Evolutionary conservation across 2,888 invertebrate species (phyloP).

Genomic region (Rhagonycha lutea): DNA sequence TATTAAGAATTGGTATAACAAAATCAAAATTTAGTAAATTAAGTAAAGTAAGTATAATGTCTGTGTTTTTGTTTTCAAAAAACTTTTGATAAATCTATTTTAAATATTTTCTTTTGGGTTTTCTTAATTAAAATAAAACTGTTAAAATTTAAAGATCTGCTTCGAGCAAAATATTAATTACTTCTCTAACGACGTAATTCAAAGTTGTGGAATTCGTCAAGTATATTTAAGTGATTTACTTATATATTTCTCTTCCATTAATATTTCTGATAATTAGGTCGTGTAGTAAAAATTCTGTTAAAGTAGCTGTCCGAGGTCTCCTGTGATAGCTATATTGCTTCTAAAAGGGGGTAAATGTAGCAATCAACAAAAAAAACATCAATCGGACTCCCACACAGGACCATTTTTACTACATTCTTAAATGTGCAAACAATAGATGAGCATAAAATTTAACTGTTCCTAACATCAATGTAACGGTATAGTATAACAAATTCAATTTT

Average conservation of each 20-base stretch:
- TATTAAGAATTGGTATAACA: conserved; percentile 4
- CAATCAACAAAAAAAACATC: neutral
- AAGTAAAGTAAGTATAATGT: neutral
- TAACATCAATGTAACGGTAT: neutral
- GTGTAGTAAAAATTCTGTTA: neutral
- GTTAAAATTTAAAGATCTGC: neutral
- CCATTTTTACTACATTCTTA: neutral
- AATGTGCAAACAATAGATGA: neutral
- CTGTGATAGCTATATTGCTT: neutral
- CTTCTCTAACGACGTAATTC: neutral
- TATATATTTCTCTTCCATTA: neutral
- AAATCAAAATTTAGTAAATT: neutral
- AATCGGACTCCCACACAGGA: neutral
- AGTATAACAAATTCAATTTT: neutral
- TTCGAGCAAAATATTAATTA: neutral
- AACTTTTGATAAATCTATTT: neutral
- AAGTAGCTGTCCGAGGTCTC: neutral
- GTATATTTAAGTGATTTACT: neutral
- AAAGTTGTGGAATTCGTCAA: neutral
- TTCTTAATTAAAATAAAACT: neutral
- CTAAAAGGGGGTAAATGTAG: neutral
- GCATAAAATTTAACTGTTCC: neutral
- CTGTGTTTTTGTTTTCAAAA: neutral
- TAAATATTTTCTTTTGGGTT: neutral
- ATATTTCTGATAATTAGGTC: neutral